These are phyloP conservation scores for Drosophila orena DNA, from an alignment of 1,140 invertebrate species.

Conservation along the genomic window DNA sequence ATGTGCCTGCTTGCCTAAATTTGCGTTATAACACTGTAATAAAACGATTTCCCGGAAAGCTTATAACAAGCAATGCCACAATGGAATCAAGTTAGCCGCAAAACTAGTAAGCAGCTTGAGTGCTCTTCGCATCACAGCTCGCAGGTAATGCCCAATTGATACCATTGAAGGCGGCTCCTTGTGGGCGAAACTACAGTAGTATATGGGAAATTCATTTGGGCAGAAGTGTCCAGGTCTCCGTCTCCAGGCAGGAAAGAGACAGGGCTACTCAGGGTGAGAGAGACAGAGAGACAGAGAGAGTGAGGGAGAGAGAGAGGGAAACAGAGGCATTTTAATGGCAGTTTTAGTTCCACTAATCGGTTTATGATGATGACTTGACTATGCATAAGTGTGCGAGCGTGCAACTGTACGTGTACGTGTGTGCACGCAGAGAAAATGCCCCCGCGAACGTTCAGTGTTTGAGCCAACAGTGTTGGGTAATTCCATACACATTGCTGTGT, in stretches of 20 bases:
- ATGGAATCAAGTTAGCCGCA: neutral
- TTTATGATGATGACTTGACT: constrained; percentile 74
- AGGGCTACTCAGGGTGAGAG: neutral
- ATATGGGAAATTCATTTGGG: constrained; percentile 61
- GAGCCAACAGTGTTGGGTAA: too few species aligned
- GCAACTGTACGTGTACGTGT: constrained; percentile 10
- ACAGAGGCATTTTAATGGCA: constrained; percentile 72
- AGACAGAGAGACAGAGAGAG: neutral
- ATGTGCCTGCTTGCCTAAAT: too few species aligned
- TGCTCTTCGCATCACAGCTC: neutral
- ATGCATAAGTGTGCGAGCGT: constrained; percentile 26
- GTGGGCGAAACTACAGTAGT: neutral
- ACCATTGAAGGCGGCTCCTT: neutral
- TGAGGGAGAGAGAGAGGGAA: constrained; percentile 1
- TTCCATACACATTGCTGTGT: too few species aligned
- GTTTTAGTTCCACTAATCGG: constrained; percentile 75
- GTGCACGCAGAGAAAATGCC: neutral
- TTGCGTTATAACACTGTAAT: too few species aligned
- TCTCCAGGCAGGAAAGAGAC: neutral
- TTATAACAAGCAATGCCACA: neutral
- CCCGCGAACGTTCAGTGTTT: too few species aligned
- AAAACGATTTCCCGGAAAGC: neutral
- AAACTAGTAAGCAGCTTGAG: neutral
- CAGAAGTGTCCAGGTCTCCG: neutral
- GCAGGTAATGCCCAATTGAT: constrained; percentile 1